Base-by-base conservation (phyloP, 30 jellyfish, hydroid and myxozoan genomes). In the Phacellophora camtschatica region DNA sequence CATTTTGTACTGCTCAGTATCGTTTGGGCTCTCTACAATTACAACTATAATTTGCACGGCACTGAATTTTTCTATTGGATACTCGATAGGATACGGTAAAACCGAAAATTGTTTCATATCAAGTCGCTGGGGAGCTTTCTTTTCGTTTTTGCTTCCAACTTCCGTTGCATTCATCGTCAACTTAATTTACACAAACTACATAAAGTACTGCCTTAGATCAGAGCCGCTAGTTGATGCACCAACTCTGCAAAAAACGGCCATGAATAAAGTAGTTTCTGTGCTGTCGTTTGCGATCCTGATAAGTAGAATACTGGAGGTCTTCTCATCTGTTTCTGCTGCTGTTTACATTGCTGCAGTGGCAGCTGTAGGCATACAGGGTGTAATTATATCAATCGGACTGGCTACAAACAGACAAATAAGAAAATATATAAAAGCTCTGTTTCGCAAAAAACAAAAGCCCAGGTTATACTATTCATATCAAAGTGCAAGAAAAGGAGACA, bases 1-100 rank as follows among this genome's bases (percentile, higher is more conserved):
- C 67, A 55, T 59, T 5, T 66, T 28, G 2, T 80, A 80, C 84
- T 30, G 71, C 31, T 80, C 74, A 2, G 23, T 65, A 22, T 66
- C 84, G 34, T 80, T 64, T 50, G 91, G 91, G 0, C 59, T 80
- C 7, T 32, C 91, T 39, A 84, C 84, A 15, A 45, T 80, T 43
- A 65, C 51, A n/a, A 71, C 54, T 0, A 39, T 70, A 13, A 70
- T 50, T 48, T 80, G 91, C 25, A 62, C 84, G 8, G 49, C 66
- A 4, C 12, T 66, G 41, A 70, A 80, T 61, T 80, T 80, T 48
- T 80, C 91, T 37, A 46, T 77, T 2, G 77, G 25, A 13, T 30
- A 20, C 22, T 23, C 72, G 15, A 49, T 80, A 10, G 77, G 77
- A 12, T 80, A 80, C 33, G 91, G 91, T 8, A 55, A 28, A 55